phyloP scores from a whole-genome alignment of 2,888 invertebrate species.

The Phengaris arion region DNA sequence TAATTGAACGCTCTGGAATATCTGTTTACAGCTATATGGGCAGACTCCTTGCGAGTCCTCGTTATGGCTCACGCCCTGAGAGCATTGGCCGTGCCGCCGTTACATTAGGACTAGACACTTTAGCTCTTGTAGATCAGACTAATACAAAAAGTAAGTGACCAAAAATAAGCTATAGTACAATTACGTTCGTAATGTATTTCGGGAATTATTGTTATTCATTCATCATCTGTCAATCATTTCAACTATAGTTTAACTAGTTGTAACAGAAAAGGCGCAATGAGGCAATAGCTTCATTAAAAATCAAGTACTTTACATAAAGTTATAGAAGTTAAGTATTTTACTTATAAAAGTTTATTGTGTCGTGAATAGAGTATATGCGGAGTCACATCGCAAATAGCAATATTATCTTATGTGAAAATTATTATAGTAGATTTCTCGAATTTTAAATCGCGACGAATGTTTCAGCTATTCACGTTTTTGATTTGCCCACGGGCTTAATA shows the following conservation, averaged over 20 bases:
- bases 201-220: no score
- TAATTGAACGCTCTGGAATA: slow-evolving; percentile 91
- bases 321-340: no score
- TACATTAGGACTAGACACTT: slow-evolving; percentile 91
- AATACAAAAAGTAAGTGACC: slow-evolving; percentile 86
- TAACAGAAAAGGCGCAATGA: no score
- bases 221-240: no score
- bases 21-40: slow-evolving; percentile 97
- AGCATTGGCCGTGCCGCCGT: slow-evolving; percentile 86
- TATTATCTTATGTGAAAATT: no score
- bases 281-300: no score
- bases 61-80: slow-evolving; percentile 92
- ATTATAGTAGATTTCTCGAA: no score
- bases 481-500: slow-evolving; percentile 83
- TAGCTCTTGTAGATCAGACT: slow-evolving; percentile 91
- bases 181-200: background rate
- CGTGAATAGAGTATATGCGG: no score
- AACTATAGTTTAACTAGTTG: no score
- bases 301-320: no score
- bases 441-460: background rate
- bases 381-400: no score
- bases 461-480: slow-evolving; percentile 87
- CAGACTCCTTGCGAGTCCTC: slow-evolving; percentile 89
- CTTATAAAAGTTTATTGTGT: no score
- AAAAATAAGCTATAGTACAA: background rate